Conservation (phyloP, 53 echinoderm and acorn worm species). For the Mesocentrotus franciscanus region DNA sequence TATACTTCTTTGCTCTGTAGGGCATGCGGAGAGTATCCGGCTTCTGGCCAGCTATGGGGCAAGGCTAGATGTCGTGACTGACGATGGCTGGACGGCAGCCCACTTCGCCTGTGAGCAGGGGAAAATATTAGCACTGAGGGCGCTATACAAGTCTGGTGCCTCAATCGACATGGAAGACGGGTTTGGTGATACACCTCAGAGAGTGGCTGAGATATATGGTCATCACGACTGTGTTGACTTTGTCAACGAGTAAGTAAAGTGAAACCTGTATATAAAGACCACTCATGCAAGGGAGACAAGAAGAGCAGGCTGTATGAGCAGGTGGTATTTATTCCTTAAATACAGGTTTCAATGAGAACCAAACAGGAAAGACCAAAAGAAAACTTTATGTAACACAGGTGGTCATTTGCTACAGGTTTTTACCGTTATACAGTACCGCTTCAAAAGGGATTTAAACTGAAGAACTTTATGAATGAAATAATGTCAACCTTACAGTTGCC, state of each 20-base stretch:
- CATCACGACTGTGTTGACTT: conserved; percentile 89
- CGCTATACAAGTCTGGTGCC: conserved; percentile 86
- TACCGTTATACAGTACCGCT: background rate
- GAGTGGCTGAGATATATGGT: conserved; percentile 83
- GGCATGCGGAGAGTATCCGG: conserved; percentile 93
- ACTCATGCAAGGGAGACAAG: background rate
- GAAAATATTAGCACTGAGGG: conserved; percentile 80
- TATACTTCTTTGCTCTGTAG: conserved; percentile 47
- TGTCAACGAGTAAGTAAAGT: conserved; percentile 73
- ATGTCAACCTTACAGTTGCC: background rate
- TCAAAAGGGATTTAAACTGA: background rate
- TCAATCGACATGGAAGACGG: conserved; percentile 74
- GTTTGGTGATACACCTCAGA: conserved; percentile 86
- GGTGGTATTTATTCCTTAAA: too few species aligned
- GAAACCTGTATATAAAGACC: background rate
- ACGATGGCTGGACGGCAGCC: conserved; percentile 89
- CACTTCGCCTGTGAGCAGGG: conserved; percentile 97
- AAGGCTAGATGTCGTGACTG: conserved; percentile 83
- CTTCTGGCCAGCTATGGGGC: conserved; percentile 90
- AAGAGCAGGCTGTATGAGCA: too few species aligned
- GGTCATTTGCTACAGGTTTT: too few species aligned
- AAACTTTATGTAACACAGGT: too few species aligned
- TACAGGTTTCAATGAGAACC: too few species aligned
- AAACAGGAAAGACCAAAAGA: too few species aligned
- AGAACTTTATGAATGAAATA: background rate